Base-by-base conservation (phyloP, 2,888 invertebrate species). In the Enchytraeus crypticus region DNA sequence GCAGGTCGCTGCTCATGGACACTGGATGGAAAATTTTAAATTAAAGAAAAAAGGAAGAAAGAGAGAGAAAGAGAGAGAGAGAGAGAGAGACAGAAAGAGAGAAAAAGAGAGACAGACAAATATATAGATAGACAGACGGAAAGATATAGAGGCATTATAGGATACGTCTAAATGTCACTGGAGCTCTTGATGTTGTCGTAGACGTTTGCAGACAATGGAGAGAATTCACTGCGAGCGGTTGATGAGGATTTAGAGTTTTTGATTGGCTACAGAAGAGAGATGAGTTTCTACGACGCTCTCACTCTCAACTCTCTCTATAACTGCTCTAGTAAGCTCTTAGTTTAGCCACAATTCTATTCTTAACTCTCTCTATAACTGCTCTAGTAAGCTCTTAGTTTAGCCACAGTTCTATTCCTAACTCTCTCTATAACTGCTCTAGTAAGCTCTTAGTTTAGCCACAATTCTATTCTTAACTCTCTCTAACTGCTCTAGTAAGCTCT, bases 231-330 rank as follows among this genome's bases (percentile, higher is more conserved):
- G 30, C 30, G 27, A 29, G 58, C 66, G 26, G 11, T 62, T 21
- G 58, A 64, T 29, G 53, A 49, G 29, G 51, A 59, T 8, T 59
- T 66, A 27, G 29, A 55, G 11, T 60, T 61, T 34, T 59, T 66
- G 33, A 49, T 66, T 18, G 66, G 66, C n/a, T 34, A 57, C 27
- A 27, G 60, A 43, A 32, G 32, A 21, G 61, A 61, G 21, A 55
- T 67, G 30, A 67, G 65, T 47, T 66, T 64, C 56, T 67, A 67
- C 59, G 67, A 67, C 62, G 27, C 45, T 26, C 29, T 55, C 47
- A 64, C 62, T 1, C 51, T 61, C 38, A 61, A 66, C 61, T 30
- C 26, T 14, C 33, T 67, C 21, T 67, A 67, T 61, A 26, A 47
- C 0, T 67, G 67, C 49, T 21, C 62, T 46, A 64, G 67, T 66